Conservation (phyloP, 2,888 invertebrate genomes). For the Smittia aterrima region DNA sequence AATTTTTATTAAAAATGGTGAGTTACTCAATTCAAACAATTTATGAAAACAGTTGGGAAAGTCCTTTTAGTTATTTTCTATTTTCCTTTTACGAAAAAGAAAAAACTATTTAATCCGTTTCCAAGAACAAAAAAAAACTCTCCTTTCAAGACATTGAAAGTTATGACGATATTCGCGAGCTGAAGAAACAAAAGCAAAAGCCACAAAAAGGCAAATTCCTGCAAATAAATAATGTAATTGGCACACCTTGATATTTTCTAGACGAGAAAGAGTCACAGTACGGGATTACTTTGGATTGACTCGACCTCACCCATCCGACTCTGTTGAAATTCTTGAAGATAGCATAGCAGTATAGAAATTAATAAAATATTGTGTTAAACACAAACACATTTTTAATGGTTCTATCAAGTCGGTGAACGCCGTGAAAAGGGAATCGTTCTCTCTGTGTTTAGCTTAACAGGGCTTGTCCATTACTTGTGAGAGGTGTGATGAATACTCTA, state of each 20-base stretch:
- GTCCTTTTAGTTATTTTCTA: too few species aligned
- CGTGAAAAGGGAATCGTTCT: background rate
- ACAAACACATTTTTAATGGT: slow-evolving; percentile 24
- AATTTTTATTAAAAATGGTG: too few species aligned
- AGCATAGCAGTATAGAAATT: slow-evolving; percentile 16
- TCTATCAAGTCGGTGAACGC: slow-evolving; percentile 27
- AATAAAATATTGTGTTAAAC: slow-evolving; percentile 25
- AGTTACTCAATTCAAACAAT: too few species aligned
- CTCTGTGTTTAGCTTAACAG: background rate
- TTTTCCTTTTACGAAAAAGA: too few species aligned
- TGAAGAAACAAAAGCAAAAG: background rate
- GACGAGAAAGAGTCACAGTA: background rate
- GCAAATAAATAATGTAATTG: slow-evolving; percentile 33
- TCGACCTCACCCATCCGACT: background rate
- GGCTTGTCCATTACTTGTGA: background rate
- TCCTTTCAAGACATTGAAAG: too few species aligned
- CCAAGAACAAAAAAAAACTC: too few species aligned
- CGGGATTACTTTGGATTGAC: background rate
- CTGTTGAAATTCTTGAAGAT: slow-evolving; percentile 22
- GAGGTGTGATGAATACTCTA: background rate
- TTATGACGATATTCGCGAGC: background rate
- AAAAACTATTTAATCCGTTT: too few species aligned
- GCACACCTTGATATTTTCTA: slow-evolving; percentile 36
- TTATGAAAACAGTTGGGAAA: too few species aligned
- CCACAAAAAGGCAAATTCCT: slow-evolving; percentile 32